These are phyloP conservation scores for Eueremaeus valkanovi DNA, from an alignment of 2,888 invertebrate species.

Conservation along the genomic window DNA sequence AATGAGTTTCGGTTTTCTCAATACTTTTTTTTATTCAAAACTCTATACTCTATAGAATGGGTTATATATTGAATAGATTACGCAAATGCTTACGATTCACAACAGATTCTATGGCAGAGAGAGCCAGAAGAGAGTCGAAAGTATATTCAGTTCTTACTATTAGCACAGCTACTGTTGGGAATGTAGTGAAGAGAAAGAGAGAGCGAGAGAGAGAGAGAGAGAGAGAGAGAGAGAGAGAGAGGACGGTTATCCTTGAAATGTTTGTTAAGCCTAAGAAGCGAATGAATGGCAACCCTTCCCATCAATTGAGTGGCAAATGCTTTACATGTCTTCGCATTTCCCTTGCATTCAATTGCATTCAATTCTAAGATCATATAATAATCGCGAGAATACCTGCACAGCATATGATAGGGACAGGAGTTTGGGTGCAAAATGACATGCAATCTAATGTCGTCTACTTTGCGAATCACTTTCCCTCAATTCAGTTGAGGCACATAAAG, in stretches of 20 bases:
- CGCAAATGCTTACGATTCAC: constrained; percentile 3
- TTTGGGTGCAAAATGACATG: constrained; percentile 20
- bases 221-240: constrained; percentile 7
- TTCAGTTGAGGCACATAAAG: background rate
- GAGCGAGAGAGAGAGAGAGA: constrained; percentile 5
- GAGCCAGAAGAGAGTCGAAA: too few relatives aligned
- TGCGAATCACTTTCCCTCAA: background rate
- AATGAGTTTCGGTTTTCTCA: constrained; percentile 19
- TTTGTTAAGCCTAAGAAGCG: constrained; percentile 16
- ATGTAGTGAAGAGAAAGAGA: background rate
- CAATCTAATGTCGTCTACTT: background rate
- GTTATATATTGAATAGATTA: background rate
- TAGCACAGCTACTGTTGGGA: background rate
- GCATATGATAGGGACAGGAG: constrained; percentile 13
- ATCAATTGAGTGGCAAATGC: constrained; percentile 6
- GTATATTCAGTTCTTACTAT: background rate
- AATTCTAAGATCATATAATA: constrained; percentile 9
- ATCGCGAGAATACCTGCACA: constrained; percentile 22
- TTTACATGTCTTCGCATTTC: constrained; percentile 16
- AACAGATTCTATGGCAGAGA: background rate
- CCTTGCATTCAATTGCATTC: constrained; percentile 26
- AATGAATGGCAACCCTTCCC: constrained; percentile 35
- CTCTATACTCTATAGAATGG: background rate
- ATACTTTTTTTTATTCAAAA: too few relatives aligned
- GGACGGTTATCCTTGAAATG: constrained; percentile 32